A percentile compares a stretch with the other conserved stretches of the same genome.
Conservation (phyloP, 2,888 invertebrate genomes). For the Phasia obesa region DNA sequence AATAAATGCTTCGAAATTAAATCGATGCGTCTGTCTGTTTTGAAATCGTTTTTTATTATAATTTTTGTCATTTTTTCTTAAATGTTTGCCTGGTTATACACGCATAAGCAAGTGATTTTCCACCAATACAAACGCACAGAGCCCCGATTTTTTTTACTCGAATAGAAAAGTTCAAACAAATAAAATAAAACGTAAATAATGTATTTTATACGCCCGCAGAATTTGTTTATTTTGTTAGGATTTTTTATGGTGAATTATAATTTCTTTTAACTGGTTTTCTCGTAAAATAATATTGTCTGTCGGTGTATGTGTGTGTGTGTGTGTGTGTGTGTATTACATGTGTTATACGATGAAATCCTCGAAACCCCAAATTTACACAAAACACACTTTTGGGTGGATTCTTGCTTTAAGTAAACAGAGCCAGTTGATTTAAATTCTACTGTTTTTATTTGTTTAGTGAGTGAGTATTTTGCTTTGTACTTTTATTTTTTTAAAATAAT, state of each 20-base stretch:
- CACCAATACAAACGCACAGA: neutral
- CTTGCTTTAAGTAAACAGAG: neutral
- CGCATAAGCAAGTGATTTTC: neutral
- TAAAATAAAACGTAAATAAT: slow-evolving; percentile 69
- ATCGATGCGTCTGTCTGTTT: too few species aligned
- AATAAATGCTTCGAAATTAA: too few species aligned
- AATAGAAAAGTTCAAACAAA: slow-evolving; percentile 57
- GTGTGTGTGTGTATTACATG: too few species aligned
- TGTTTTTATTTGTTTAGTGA: slow-evolving; percentile 37
- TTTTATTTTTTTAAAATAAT: slow-evolving; percentile 3
- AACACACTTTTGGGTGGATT: neutral
- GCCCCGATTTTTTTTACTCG: slow-evolving; percentile 17
- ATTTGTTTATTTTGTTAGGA: slow-evolving; percentile 67
- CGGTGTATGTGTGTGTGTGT: too few species aligned
- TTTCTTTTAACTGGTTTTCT: slow-evolving; percentile 4
- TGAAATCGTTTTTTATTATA: neutral
- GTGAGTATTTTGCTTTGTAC: slow-evolving; percentile 21
- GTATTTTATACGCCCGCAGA: slow-evolving; percentile 70
- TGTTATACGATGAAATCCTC: slow-evolving; percentile 13
- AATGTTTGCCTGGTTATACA: slow-evolving; percentile 2
- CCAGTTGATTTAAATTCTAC: slow-evolving; percentile 36
- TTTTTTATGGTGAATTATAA: slow-evolving; percentile 41
- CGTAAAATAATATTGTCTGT: slow-evolving; percentile 6
- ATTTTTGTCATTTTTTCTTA: too few species aligned
- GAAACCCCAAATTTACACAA: slow-evolving; percentile 15